Evolutionary conservation across 2,888 invertebrate species (phyloP), one percentile per base, ranked within the genome.

Genomic region (Mesochorus sp.): DNA sequence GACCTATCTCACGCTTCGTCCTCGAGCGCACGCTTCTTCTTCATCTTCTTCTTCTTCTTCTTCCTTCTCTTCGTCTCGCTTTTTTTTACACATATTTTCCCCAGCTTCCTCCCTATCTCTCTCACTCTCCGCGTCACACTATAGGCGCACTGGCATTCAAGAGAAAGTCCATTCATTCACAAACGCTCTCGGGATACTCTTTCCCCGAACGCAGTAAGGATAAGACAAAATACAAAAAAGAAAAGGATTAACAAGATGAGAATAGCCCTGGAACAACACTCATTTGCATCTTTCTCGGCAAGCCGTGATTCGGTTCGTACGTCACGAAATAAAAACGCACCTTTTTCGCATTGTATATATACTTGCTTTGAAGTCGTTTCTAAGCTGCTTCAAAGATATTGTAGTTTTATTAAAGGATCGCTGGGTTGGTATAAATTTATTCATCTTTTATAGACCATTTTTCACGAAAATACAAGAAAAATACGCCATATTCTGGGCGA

Each of bases 1-100:
- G 88, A 87, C 86, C 89, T 89, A 88, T 89, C 89, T 89, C 89
- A 89, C 89, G 89, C 85, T 80, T 84, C 74, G 77, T 72, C 73
- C 66, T 64, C 34, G 80, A 78, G 55, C 80, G 75, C 59, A 66
- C 76, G 28, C 31, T 10, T n/a, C 44, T n/a, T 53, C 76, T 66
- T 70, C 67, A 75, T 77, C 81, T 77, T 57, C 61, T 64, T 76
- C 68, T 80, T 81, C 77, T 70, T 67, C 70, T 28, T 39, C 75
- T 42, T 55, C 37, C 67, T 57, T 39, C 31, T 24, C 47, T 72
- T 21, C 47, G 10, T 67, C 57, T 39, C 26, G 53, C 28, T 70
- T 70, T 59, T 75, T 66, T 70, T 71, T 26, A 28, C 31, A 68
- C 66, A 12, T 14, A 79, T 75, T 79, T 66, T 28, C 70, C 74